Percentiles rank a stretch among this genome's conserved stretches.
phyloP scores from a whole-genome alignment of 92 coral and sea anemone genomes.

The Porites divaricata region DNA sequence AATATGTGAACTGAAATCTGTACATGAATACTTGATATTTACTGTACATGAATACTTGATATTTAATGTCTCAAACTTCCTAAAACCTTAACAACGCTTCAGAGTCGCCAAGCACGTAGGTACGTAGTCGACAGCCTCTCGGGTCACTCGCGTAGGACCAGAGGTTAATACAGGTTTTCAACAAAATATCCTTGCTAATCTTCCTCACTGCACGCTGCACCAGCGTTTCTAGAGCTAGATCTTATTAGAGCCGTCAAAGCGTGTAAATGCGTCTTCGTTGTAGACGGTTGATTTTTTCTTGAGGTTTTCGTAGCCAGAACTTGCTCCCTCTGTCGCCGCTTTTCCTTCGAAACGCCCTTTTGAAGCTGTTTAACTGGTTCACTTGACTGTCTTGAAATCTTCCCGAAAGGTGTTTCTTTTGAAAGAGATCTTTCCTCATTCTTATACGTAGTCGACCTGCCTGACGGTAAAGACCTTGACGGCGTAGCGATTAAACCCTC shows the following conservation, averaged over 20 bases:
- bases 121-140: too few relatives aligned
- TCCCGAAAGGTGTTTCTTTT: not conserved
- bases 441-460: not conserved
- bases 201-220: slow-evolving; percentile 47
- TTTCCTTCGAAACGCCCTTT: slow-evolving; percentile 24
- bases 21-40: too few relatives aligned
- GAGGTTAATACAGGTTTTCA: too few relatives aligned
- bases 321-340: slow-evolving; percentile 22
- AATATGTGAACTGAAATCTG: too few relatives aligned
- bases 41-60: too few relatives aligned
- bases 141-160: too few relatives aligned
- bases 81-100: too few relatives aligned
- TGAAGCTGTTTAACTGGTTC: not conserved
- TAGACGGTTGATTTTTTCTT: not conserved
- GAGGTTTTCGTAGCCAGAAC: slow-evolving; percentile 9
- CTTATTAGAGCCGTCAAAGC: slow-evolving; percentile 62
- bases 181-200: not conserved
- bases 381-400: not conserved
- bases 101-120: too few relatives aligned
- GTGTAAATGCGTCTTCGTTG: slow-evolving; percentile 22
- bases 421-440: not conserved
- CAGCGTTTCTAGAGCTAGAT: slow-evolving; percentile 66
- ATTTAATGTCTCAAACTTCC: too few relatives aligned
- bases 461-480: not conserved
- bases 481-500: not conserved